phyloP scores from a whole-genome alignment of 2,113 vertebrate genomes.

The Corydoras maculifer region DNA sequence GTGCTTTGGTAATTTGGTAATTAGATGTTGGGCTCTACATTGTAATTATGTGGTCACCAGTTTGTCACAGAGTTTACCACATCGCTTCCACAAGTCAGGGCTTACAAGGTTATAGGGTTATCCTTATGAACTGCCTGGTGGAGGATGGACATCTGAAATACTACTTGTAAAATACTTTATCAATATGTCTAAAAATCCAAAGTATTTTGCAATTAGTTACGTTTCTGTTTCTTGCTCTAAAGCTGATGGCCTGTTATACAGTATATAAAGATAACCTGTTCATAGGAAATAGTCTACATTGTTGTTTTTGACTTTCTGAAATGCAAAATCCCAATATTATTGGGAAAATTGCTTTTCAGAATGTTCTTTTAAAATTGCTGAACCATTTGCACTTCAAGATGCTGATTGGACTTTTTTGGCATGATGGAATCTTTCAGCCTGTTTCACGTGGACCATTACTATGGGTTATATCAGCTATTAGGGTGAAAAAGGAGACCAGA shows the following conservation, averaged over 20 bases:
- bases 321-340: no score
- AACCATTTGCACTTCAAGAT: no score
- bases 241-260: no score
- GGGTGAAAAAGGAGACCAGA: no score
- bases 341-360: neutral
- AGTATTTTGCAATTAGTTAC: neutral
- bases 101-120: constrained; percentile 13
- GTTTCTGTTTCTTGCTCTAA: no score
- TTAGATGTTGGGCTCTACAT: constrained; percentile 34
- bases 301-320: no score
- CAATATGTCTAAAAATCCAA: neutral
- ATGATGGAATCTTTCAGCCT: neutral
- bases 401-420: no score
- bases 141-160: neutral
- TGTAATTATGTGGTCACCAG: constrained; percentile 34
- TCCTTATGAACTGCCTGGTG: neutral
- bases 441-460: neutral
- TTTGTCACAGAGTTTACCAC: constrained; percentile 36
- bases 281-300: no score
- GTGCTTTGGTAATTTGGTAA: constrained; percentile 37
- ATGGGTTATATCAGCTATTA: neutral
- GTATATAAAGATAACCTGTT: no score
- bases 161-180: constrained; percentile 5
- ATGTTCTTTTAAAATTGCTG: neutral
- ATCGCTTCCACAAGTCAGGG: constrained; percentile 27